Percentiles rank a stretch among this genome's conserved stretches.
Conservation (phyloP, 1,140 invertebrate genomes). For the Luehdorfia chinensis region DNA sequence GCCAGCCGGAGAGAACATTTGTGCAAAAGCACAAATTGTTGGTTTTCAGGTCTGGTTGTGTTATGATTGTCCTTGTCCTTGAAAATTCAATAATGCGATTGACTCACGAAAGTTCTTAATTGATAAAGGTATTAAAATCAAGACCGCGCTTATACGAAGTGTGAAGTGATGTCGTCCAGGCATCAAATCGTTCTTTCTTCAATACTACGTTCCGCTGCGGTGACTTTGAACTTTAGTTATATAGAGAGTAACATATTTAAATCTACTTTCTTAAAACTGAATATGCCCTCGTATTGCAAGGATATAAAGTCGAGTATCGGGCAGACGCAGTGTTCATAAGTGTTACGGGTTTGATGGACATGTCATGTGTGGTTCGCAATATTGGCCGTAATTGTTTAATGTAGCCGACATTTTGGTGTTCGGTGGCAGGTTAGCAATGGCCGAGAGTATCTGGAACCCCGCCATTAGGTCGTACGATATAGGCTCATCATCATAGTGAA, state of each 20-base stretch:
- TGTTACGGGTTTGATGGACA: not conserved
- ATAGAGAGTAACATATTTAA: conserved; percentile 20
- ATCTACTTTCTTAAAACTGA: not conserved
- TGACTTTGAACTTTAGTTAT: conserved; percentile 54
- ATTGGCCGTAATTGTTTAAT: conserved; percentile 54
- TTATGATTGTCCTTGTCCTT: no score
- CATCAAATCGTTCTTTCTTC: conserved; percentile 5
- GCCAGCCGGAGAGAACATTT: no score
- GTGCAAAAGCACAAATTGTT: no score
- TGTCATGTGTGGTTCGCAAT: conserved; percentile 25
- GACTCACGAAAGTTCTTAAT: no score
- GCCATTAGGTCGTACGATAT: conserved; percentile 10
- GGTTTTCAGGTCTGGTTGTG: no score
- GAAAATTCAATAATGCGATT: no score
- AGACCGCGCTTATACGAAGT: no score
- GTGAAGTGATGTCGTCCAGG: conserved; percentile 5
- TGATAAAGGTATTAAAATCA: no score
- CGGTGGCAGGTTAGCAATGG: conserved; percentile 25
- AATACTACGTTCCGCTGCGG: conserved; percentile 32
- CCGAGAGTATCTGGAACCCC: not conserved
- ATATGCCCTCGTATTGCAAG: conserved; percentile 5
- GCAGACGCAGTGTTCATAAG: not conserved
- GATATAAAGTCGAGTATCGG: conserved; percentile 24
- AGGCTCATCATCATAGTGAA: not conserved
- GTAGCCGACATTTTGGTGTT: conserved; percentile 35